These are phyloP conservation scores for Acipenser transmontanus DNA, from an alignment of 2,797 vertebrate species.

Conservation along the genomic window DNA sequence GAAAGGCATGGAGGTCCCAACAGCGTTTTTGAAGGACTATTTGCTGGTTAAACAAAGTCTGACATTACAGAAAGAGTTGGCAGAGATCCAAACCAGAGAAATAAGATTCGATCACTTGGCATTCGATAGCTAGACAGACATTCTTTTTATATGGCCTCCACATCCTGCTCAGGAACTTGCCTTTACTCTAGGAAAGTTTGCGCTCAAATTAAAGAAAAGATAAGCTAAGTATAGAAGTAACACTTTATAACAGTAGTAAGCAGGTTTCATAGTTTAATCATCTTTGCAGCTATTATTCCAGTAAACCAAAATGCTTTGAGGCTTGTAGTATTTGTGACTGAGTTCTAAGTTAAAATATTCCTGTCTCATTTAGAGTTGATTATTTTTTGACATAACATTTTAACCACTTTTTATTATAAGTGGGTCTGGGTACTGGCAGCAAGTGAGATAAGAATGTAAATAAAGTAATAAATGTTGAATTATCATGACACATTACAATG, in stretches of 20 bases:
- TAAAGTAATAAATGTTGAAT: no score
- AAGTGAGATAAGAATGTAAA: no score
- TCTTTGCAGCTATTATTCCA: constrained; percentile 8
- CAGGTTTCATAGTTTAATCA: constrained; percentile 12
- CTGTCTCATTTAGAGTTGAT: no score
- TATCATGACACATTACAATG: no score
- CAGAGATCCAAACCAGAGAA: constrained; percentile 68
- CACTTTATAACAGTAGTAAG: constrained; percentile 17
- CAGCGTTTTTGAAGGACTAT: constrained; percentile 45
- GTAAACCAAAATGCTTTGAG: constrained; percentile 4
- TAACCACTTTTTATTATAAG: no score
- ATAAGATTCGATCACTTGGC: constrained; percentile 63
- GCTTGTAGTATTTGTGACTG: background rate
- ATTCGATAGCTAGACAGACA: constrained; percentile 66
- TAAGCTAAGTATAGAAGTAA: constrained; percentile 18
- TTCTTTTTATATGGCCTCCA: constrained; percentile 63
- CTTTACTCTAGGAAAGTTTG: constrained; percentile 51
- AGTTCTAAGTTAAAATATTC: background rate
- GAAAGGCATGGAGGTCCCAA: background rate
- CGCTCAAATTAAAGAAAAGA: background rate
- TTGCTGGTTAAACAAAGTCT: constrained; percentile 69
- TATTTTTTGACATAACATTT: no score
- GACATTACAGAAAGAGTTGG: constrained; percentile 63
- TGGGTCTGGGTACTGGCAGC: no score
- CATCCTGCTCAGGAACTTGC: constrained; percentile 63